Evolutionary conservation across 2,113 vertebrate species (phyloP).

Genomic region (Eclectus roratus): DNA sequence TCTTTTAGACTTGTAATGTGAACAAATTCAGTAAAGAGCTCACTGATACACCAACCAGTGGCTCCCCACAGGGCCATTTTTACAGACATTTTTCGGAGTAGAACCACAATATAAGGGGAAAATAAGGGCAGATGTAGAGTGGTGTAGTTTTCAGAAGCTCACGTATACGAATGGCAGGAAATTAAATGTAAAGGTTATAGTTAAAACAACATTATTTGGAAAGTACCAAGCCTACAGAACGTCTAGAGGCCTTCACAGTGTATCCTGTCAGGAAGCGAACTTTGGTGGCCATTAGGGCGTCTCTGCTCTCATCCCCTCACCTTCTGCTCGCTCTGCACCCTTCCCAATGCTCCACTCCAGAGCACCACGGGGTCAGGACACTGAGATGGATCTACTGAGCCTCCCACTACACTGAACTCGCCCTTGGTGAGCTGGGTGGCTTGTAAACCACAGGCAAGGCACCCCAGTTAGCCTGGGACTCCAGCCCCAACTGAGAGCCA

Average conservation of each 20-base stretch:
- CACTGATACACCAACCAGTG: not conserved
- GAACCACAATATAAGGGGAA: slow-evolving; percentile 47
- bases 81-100: slow-evolving; percentile 29
- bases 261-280: not conserved
- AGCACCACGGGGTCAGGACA: not conserved
- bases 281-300: not conserved
- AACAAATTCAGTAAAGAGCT: not conserved
- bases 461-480: not conserved
- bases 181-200: slow-evolving; percentile 62
- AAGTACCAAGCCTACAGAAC: slow-evolving; percentile 43
- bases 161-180: not conserved
- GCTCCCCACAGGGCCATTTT: not conserved
- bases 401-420: not conserved
- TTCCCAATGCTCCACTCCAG: not conserved
- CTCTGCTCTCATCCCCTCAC: not conserved
- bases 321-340: not conserved
- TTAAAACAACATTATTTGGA: slow-evolving; percentile 57
- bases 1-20: not conserved
- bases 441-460: not conserved
- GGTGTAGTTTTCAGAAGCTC: slow-evolving; percentile 24
- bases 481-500: not conserved
- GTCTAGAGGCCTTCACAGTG: not conserved
- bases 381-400: not conserved
- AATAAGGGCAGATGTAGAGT: slow-evolving; percentile 3
- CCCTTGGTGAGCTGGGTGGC: not conserved